Conservation (phyloP, 2,888 invertebrate genomes). For the Hoplodrina ambigua region DNA sequence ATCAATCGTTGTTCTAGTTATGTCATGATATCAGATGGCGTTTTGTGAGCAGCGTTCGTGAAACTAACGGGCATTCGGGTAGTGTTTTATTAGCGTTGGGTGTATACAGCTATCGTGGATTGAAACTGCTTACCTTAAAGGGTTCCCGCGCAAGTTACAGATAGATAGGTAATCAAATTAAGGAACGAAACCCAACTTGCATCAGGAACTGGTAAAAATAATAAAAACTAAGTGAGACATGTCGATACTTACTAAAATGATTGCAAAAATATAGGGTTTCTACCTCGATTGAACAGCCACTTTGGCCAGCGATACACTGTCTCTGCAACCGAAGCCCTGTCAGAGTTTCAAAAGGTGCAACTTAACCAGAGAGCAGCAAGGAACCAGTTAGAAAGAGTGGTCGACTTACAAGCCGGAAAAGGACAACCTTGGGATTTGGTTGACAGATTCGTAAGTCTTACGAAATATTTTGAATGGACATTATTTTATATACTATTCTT, state of each 20-base stretch:
- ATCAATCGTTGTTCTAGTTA: slow-evolving; percentile 72
- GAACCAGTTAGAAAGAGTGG: slow-evolving; percentile 90
- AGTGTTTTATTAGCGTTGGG: slow-evolving; percentile 43
- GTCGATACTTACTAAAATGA: slow-evolving; percentile 1
- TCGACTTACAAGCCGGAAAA: slow-evolving; percentile 91
- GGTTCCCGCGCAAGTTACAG: neutral
- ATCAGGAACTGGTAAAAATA: neutral
- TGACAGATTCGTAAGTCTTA: slow-evolving; percentile 90
- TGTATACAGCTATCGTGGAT: slow-evolving; percentile 34
- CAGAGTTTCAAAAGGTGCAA: slow-evolving; percentile 92
- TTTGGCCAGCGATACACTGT: slow-evolving; percentile 94
- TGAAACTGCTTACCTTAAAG: slow-evolving; percentile 2
- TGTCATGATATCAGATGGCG: slow-evolving; percentile 70
- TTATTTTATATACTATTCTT: slow-evolving; percentile 7
- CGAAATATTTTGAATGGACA: slow-evolving; percentile 18
- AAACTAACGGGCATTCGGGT: slow-evolving; percentile 50
- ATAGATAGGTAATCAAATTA: neutral
- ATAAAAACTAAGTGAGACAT: neutral
- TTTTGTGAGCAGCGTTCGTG: slow-evolving; percentile 44
- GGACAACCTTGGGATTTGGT: slow-evolving; percentile 91
- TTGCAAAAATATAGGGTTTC: slow-evolving; percentile 88
- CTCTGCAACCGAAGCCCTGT: slow-evolving; percentile 93
- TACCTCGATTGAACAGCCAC: slow-evolving; percentile 92
- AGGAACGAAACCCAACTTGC: neutral
- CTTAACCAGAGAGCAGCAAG: slow-evolving; percentile 90